Conservation (phyloP, 2,113 vertebrate species). For the Lepus timidus region DNA sequence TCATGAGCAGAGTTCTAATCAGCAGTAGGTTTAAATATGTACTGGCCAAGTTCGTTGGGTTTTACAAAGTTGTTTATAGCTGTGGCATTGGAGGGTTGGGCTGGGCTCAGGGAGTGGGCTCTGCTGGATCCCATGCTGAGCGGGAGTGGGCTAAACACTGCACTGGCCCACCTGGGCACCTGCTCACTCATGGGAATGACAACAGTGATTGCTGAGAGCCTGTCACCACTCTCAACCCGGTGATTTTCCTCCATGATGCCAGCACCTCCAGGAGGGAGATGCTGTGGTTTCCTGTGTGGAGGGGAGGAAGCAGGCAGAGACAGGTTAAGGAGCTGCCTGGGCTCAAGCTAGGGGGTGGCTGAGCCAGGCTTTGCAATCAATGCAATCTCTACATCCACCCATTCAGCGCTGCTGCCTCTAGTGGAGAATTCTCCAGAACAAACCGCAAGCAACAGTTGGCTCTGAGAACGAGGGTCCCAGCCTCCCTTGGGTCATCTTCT, state of each 20-base stretch:
- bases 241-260: not conserved
- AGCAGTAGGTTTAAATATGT: not conserved
- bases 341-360: not conserved
- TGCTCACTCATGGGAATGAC: not conserved
- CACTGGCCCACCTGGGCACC: not conserved
- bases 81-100: not conserved
- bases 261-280: fast-evolving
- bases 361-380: not conserved
- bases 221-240: not conserved
- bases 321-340: not conserved
- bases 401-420: not conserved
- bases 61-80: not conserved
- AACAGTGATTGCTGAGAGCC: not conserved
- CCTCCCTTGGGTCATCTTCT: not conserved
- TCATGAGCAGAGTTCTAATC: not conserved
- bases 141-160: not conserved
- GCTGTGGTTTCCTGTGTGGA: not conserved
- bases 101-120: no score
- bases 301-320: not conserved
- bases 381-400: no score
- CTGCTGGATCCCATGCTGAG: not conserved
- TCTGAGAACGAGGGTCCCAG: not conserved
- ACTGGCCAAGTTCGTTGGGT: not conserved
- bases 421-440: not conserved
- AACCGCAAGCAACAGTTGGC: not conserved